Conservation (phyloP, 2,113 vertebrate genomes). For the Patagioenas fasciata region DNA sequence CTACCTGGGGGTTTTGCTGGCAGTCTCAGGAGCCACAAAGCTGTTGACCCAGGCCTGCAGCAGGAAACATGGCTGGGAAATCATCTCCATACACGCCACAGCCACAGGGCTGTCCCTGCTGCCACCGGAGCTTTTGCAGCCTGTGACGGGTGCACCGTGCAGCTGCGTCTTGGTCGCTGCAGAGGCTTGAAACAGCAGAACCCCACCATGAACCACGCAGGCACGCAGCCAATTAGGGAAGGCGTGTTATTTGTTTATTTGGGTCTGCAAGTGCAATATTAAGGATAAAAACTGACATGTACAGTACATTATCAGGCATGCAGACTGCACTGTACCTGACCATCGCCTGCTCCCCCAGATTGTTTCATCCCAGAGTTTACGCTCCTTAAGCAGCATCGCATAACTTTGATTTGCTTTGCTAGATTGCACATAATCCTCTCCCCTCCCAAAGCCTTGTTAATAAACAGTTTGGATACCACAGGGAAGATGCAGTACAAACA, state of each 20-base stretch:
- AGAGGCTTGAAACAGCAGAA: neutral
- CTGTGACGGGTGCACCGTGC: neutral
- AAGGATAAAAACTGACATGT: neutral
- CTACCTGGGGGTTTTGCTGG: neutral
- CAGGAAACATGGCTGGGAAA: neutral
- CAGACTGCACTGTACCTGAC: neutral
- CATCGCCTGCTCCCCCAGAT: rapidly evolving
- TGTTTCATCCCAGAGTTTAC: neutral
- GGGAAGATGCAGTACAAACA: neutral
- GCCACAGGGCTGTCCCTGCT: neutral
- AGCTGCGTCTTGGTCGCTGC: neutral
- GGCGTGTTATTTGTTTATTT: neutral
- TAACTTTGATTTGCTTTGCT: neutral
- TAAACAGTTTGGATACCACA: neutral
- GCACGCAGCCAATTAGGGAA: neutral
- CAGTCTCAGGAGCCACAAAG: neutral
- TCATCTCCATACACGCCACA: rapidly evolving
- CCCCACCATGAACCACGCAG: neutral
- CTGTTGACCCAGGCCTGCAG: neutral
- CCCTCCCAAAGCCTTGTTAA: neutral
- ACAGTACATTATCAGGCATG: neutral
- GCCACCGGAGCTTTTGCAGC: neutral
- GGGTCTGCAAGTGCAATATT: rapidly evolving
- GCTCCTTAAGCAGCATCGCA: neutral
- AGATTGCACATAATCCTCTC: neutral